These are phyloP conservation scores for Malacoctenus gilli DNA, from an alignment of 2,797 vertebrate species.

Conservation along the genomic window DNA sequence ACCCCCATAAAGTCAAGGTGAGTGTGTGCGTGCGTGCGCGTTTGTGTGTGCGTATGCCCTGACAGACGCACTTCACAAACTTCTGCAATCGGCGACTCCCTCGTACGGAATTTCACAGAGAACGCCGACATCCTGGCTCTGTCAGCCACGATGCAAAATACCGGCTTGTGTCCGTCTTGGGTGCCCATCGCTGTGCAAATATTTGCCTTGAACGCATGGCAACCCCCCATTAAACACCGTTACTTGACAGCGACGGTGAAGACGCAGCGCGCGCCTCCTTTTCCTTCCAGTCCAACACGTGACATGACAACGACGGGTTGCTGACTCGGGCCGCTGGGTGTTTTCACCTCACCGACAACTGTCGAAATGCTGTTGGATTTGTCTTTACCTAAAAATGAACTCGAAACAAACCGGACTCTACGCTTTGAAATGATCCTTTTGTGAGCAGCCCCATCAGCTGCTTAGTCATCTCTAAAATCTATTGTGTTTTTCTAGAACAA, in stretches of 20 bases:
- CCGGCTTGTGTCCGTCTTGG: conserved; percentile 28
- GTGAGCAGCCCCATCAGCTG: conserved; percentile 47
- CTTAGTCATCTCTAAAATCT: conserved; percentile 34
- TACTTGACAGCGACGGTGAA: conserved; percentile 34
- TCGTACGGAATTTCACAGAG: conserved; percentile 71
- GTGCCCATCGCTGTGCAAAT: conserved; percentile 37
- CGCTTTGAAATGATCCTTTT: not conserved
- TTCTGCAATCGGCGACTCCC: conserved; percentile 60
- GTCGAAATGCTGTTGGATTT: too few relatives aligned
- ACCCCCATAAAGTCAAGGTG: conserved; percentile 93
- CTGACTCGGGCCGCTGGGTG: too few relatives aligned
- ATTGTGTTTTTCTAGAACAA: too few relatives aligned
- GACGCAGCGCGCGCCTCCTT: conserved; percentile 17
- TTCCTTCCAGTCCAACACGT: conserved; percentile 1
- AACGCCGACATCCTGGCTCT: conserved; percentile 60
- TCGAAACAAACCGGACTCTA: too few relatives aligned
- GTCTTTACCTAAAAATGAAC: too few relatives aligned
- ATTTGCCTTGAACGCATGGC: conserved; percentile 56
- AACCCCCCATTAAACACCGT: conserved; percentile 48
- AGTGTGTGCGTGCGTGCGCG: conserved; percentile 63
- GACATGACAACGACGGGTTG: too few relatives aligned
- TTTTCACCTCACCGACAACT: too few relatives aligned
- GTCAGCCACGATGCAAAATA: conserved; percentile 44
- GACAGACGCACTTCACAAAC: conserved; percentile 72
- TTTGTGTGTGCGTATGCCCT: conserved; percentile 48